phyloP scores from a whole-genome alignment of 2,797 vertebrate genomes.

The Glyptemys insculpta region DNA sequence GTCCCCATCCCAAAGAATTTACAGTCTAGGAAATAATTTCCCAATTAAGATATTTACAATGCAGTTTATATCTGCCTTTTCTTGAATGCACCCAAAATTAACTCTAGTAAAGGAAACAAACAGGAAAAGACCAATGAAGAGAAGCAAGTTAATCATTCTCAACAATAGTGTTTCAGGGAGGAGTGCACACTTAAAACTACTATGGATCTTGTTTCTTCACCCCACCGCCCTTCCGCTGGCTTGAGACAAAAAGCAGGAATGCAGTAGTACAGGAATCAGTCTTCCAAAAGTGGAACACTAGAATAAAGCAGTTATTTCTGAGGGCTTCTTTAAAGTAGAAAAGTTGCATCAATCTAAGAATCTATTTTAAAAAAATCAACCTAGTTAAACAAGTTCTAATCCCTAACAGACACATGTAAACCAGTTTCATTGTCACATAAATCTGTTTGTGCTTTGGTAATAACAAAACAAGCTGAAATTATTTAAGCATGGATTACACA shows the following conservation, averaged over 20 bases:
- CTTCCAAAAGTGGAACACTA: neutral
- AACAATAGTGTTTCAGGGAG: neutral
- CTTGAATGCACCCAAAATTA: neutral
- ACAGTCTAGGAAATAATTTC: neutral
- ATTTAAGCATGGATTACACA: neutral
- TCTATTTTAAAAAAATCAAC: neutral
- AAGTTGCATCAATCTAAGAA: neutral
- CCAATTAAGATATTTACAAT: neutral
- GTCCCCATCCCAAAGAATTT: neutral
- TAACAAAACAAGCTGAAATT: neutral
- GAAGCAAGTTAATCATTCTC: neutral
- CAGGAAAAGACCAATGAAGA: neutral
- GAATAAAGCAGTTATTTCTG: neutral
- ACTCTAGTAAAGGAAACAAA: neutral
- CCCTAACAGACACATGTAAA: neutral
- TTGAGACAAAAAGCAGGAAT: neutral
- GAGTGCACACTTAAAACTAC: neutral
- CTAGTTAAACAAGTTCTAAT: neutral
- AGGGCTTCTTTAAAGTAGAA: neutral
- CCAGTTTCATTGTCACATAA: neutral
- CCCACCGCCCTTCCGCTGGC: no score
- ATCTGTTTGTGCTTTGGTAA: neutral
- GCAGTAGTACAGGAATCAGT: neutral
- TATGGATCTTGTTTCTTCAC: neutral
- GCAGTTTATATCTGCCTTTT: neutral